Base-by-base conservation (phyloP, 2,113 vertebrate genomes). In the Platycercus adscitus region DNA sequence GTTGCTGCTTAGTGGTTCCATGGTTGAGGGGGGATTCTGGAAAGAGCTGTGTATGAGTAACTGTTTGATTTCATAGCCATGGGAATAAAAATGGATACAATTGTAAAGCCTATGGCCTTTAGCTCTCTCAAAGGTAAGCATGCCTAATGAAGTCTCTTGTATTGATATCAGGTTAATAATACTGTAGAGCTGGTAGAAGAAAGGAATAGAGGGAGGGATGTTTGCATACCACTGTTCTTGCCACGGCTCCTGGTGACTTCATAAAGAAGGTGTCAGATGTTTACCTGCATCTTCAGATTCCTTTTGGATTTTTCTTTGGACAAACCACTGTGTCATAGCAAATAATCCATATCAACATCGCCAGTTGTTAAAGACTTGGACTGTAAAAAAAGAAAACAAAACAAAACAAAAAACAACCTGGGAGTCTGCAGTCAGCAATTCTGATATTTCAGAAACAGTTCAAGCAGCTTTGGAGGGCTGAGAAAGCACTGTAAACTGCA, bases 191-290 rank as follows among this genome's bases (percentile, higher is more conserved):
- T 61, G 28, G 53, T 37, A 56, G 47, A 88, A 76, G 55, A 56
- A 16, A 14, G 17, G 29, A 79, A 37, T 41, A 77, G 81, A 89
- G 9, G 6, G n/a, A 85, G 46, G 24, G 44, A 37, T 49, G 55
- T 41, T 84, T 56, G n/a, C 58, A 43, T 7, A 44, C 33, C 63
- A 39, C 28, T 86, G 46, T 44, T 86, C 63, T 82, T 1, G 3
- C 13, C 29, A 26, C 0, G 0, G 12, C 5, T 85, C n/a, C 23
- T 4, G 17, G 21, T 76, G 46, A 63, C n/a, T 20, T 60, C 8
- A 44, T 76, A 33, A 43, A 63, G 35, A 11, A 70, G 17, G 15
- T 49, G 31, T 73, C 44, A 66, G 11, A 52, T 6, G 1, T 81
- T 69, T 35, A 50, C 17, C 35, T 11, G 60, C 15, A 19, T 33